phyloP scores from a whole-genome alignment of 2,888 invertebrate genomes.

The Hylaea fasciaria region DNA sequence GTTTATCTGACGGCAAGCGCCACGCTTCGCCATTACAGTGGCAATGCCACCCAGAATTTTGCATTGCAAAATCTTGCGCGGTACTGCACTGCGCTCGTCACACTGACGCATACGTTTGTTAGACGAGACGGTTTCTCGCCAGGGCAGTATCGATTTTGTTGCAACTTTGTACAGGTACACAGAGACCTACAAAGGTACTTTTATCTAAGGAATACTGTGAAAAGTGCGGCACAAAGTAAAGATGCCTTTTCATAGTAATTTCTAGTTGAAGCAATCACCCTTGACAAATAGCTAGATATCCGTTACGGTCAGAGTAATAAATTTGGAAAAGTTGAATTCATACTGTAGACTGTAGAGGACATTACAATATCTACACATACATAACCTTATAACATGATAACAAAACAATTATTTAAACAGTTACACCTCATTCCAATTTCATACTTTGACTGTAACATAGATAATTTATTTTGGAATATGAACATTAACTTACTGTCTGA shows the following conservation, averaged over 20 bases:
- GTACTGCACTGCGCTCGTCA: no score
- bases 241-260: background rate
- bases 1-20: no score
- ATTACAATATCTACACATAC: slow-evolving; percentile 45
- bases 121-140: no score
- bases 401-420: slow-evolving; percentile 31
- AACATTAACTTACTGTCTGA: slow-evolving; percentile 45
- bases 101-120: no score
- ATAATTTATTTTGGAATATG: slow-evolving; percentile 29
- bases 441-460: slow-evolving; percentile 64
- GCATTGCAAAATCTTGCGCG: no score
- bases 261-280: background rate
- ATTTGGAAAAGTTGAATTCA: slow-evolving; percentile 47
- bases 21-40: no score
- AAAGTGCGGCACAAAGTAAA: no score
- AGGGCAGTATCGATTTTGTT: no score
- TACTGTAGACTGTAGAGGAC: slow-evolving; percentile 30
- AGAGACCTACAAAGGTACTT: no score
- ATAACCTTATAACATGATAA: slow-evolving; percentile 25
- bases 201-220: no score
- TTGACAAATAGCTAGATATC: slow-evolving; percentile 5
- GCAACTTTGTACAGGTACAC: no score
- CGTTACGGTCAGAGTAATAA: slow-evolving; percentile 58
- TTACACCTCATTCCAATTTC: slow-evolving; percentile 43
- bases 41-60: no score